Evolutionary conservation across 2,113 vertebrate species (phyloP).

Genomic region (Entelurus aequoreus): DNA sequence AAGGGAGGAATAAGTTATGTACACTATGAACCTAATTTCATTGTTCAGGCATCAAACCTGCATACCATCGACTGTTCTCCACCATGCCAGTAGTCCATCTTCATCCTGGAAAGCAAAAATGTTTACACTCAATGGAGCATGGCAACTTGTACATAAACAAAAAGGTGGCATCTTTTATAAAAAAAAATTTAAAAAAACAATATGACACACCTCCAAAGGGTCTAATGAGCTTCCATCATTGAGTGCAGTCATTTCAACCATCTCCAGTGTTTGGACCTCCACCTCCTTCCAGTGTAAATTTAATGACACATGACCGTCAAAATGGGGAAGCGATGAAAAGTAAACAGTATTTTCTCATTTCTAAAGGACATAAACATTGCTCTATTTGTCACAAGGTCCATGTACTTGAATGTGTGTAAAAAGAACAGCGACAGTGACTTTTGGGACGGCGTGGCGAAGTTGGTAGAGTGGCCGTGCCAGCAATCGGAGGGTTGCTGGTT

Average conservation of each 20-base stretch:
- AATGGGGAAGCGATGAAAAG: too few relatives aligned
- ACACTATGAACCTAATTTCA: not conserved
- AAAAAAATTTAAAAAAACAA: too few relatives aligned
- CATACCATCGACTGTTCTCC: constrained; percentile 63
- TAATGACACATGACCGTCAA: not conserved
- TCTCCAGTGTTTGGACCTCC: constrained; percentile 33
- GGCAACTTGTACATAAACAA: too few relatives aligned
- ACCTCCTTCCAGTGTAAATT: constrained; percentile 26
- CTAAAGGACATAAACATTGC: too few relatives aligned
- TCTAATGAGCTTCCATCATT: constrained; percentile 32
- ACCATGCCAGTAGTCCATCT: constrained; percentile 64
- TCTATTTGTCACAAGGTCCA: too few relatives aligned
- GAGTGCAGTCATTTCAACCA: constrained; percentile 36
- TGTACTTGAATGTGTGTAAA: too few relatives aligned
- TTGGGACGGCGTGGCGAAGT: too few relatives aligned
- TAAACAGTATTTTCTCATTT: too few relatives aligned
- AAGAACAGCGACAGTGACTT: too few relatives aligned
- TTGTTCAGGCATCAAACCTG: not conserved
- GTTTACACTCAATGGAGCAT: not conserved
- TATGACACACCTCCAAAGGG: constrained; percentile 39
- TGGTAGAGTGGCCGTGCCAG: too few relatives aligned
- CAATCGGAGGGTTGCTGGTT: too few relatives aligned
- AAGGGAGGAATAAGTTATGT: not conserved
- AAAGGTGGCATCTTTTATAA: not conserved
- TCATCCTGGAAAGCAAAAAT: constrained; percentile 50